Evolutionary conservation across 2,888 invertebrate species (phyloP).

Genomic region (Rhamphomyia laevipes): DNA sequence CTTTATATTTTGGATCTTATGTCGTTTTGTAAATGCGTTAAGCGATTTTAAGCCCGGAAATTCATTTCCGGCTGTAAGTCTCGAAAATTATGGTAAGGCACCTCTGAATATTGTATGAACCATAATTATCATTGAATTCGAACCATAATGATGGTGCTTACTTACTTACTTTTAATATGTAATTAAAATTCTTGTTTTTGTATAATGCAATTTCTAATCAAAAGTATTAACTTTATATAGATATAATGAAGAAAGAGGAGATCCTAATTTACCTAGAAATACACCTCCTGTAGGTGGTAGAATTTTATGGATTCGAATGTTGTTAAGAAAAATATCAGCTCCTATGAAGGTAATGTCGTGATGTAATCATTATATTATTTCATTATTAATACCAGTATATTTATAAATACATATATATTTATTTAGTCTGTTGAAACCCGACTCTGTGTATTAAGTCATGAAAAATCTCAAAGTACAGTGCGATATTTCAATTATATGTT

Average conservation of each 20-base stretch:
- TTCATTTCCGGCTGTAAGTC: no score
- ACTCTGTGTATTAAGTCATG: constrained; percentile 43
- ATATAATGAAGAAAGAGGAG: constrained; percentile 65
- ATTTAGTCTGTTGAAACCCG: constrained; percentile 18
- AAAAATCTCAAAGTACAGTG: constrained; percentile 60
- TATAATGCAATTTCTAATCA: no score
- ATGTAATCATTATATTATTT: no score
- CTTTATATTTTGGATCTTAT: no score
- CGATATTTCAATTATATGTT: constrained; percentile 68
- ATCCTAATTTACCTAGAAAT: constrained; percentile 60
- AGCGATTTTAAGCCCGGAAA: no score
- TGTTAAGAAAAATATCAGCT: constrained; percentile 56
- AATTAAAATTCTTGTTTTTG: no score
- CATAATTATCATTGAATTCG: not conserved
- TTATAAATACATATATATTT: not conserved
- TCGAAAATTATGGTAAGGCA: no score
- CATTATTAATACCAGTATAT: not conserved
- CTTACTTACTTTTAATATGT: not conserved
- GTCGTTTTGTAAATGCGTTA: no score
- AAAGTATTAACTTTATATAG: no score
- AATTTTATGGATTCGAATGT: constrained; percentile 71
- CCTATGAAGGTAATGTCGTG: constrained; percentile 73
- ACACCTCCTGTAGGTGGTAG: constrained; percentile 71
- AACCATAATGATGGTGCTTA: not conserved
- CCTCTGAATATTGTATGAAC: no score